Evolutionary conservation across 2,113 vertebrate species (phyloP).

Genomic region (Setophaga coronata): DNA sequence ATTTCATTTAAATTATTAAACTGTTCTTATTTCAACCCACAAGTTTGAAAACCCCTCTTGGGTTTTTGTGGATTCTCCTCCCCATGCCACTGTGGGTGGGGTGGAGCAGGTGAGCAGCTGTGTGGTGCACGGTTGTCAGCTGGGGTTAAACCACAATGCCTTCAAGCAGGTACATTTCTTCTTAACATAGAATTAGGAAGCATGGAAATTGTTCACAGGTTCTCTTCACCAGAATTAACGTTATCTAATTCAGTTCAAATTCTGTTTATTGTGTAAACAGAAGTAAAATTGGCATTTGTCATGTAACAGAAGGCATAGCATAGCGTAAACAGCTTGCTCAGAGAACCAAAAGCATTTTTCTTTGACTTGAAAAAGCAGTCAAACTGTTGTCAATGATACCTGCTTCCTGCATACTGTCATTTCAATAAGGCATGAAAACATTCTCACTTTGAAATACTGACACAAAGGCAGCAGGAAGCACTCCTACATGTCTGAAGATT

Average conservation of each 20-base stretch:
- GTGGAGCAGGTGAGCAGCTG: neutral
- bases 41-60: accelerated
- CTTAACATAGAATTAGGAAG: neutral
- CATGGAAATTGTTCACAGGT: neutral
- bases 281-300: neutral
- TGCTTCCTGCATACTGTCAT: neutral
- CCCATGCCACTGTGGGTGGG: neutral
- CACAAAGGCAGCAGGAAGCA: neutral
- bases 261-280: neutral
- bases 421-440: constrained; percentile 2
- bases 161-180: neutral
- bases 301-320: neutral
- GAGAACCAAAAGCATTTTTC: neutral
- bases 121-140: neutral
- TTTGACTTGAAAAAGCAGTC: neutral
- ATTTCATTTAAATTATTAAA: neutral
- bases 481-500: neutral
- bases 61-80: accelerated
- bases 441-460: neutral
- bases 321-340: neutral
- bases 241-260: neutral
- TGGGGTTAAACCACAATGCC: neutral
- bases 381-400: neutral
- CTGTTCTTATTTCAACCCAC: neutral
- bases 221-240: neutral